Evolutionary conservation across 1,140 invertebrate genomes (phyloP), one percentile per base, ranked within the genome.

Genomic region (Bombus superbus): DNA sequence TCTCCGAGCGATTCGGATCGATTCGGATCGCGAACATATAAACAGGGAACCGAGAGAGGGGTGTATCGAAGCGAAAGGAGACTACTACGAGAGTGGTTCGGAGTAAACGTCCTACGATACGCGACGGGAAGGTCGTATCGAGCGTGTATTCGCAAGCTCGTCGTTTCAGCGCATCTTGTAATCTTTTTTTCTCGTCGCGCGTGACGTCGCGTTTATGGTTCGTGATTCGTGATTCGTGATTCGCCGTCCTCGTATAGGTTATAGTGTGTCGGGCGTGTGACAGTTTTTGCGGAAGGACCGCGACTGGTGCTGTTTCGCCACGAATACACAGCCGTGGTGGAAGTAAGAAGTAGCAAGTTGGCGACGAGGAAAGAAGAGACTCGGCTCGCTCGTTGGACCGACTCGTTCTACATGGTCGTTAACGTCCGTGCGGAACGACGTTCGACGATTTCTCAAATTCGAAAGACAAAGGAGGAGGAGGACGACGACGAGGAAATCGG

Each of bases 211-310:
- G 71, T 32, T 73, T 42, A 38, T 32, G 40, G 42, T 47, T 66
- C 40, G 62, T 22, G 47, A 28, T 53, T 38, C n/a, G 59, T 25
- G 47, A 28, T 62, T 62, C 25, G 68, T 38, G 32, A 64, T 40
- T 42, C 40, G 28, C 18, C 15, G 38, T 73, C 66, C 9, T 22
- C 68, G 69, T 72, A 13, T 15, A n/a, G 28, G 71, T 40, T n/a
- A n/a, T 62, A 42, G 47, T 38, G 73, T 28, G 53, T 59, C 38
- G 38, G 18, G 75, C 28, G 75, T 86, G 85, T 88, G 85, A 88
- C 87, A 87, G 75, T 87, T 77, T 83, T 13, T 25, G 44, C 6
- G 35, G 25, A 28, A n/a, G 38, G 9, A 62, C 8, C 4, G 11
- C 3, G 11, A 6, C 28, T 25, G 72, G 28, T 25, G 28, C 9